phyloP scores from a whole-genome alignment of 2,797 vertebrate genomes.

The Sternotherus odoratus region DNA sequence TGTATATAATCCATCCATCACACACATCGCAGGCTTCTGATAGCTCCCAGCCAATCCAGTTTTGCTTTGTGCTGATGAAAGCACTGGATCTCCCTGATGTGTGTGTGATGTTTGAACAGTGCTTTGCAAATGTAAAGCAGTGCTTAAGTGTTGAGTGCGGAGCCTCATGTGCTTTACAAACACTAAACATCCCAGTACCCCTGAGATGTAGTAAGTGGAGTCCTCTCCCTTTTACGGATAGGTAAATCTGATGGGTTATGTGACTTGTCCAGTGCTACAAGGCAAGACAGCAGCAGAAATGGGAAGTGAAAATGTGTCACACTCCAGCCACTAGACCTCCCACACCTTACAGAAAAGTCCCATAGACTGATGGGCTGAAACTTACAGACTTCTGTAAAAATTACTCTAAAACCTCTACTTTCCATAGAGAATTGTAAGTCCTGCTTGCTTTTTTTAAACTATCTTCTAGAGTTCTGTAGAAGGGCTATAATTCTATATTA shows the following conservation, averaged over 20 bases:
- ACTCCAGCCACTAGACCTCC: neutral
- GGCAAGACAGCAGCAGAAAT: neutral
- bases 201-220: neutral
- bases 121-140: neutral
- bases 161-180: neutral
- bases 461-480: neutral
- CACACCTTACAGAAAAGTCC: slow-evolving; percentile 1
- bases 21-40: neutral
- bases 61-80: neutral
- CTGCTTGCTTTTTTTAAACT: neutral
- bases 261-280: neutral
- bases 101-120: neutral
- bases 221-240: neutral
- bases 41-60: neutral
- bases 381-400: neutral
- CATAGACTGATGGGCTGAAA: neutral
- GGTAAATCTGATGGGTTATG: neutral
- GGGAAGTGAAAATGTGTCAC: neutral
- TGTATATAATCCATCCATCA: neutral
- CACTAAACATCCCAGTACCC: neutral
- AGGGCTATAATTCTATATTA: neutral
- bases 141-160: neutral
- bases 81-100: neutral
- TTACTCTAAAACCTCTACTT: neutral
- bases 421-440: neutral